Evolutionary conservation across 2,113 vertebrate species (phyloP), one percentile per base, ranked within the genome.

Genomic region (Coregonus clupeaformis): DNA sequence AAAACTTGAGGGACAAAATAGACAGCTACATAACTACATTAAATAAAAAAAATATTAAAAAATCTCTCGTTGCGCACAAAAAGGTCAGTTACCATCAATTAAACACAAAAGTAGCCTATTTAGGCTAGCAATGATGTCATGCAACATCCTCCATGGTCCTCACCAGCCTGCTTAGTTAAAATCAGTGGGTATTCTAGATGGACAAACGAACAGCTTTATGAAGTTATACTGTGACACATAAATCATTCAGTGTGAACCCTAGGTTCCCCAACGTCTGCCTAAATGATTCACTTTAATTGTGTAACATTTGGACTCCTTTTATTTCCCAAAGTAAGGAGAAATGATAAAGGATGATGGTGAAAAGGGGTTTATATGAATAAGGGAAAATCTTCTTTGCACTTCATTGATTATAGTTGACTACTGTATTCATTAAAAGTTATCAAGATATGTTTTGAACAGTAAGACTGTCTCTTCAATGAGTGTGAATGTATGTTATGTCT

Each of bases 271-370:
- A 84, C 36, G 57, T 68, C 82, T 73, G 75, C 25, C 76, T 91
- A 79, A 92, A 92, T 91, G 83, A 92, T 91, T 91, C 90, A 91
- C 90, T 92, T 92, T 91, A 89, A 89, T 90, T 89, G 76, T 68
- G 79, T 81, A 88, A 89, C 76, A 79, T 89, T 91, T 79, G 82
- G 86, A 86, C 80, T 85, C 82, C 82, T 85, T 69, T 80, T 78
- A 74, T 76, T 78, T 84, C 77, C 77, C 69, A 64, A 78, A 63
- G 71, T 60, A 24, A 59, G n/a, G 4, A 20, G 13, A 18, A 62
- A 57, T 32, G 6, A 68, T 24, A 24, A 68, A 25, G 36, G 6
- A 52, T 52, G 16, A 52, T 52, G 16, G 49, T 18, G 4, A 18
- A 52, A 52, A 18, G 49, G 49, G 12, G 49, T 52, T 52, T 18